phyloP scores from a whole-genome alignment of 2,888 invertebrate species.

The Orthosia gracilis region DNA sequence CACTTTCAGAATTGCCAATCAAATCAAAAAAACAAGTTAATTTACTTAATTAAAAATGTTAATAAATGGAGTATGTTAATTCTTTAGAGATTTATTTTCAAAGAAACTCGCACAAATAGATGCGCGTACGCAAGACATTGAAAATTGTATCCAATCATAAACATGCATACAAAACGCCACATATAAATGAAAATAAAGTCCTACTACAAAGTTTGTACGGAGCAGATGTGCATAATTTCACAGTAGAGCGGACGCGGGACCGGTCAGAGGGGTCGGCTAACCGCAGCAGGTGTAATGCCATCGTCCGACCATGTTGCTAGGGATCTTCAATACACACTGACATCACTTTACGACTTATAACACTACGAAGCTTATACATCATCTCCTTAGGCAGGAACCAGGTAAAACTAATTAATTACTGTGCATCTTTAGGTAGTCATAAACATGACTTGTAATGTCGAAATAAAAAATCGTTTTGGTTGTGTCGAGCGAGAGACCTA shows the following conservation, averaged over 20 bases:
- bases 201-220: constrained; percentile 64
- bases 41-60: neutral
- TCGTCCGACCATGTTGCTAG: constrained; percentile 57
- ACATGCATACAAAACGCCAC: constrained; percentile 22
- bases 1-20: neutral
- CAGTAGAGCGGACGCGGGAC: constrained; percentile 84
- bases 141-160: constrained; percentile 22
- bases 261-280: constrained; percentile 83
- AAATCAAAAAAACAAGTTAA: too few species aligned
- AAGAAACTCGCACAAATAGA: neutral
- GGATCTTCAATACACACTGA: constrained; percentile 43
- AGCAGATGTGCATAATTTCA: constrained; percentile 88
- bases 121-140: constrained; percentile 33
- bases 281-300: constrained; percentile 84
- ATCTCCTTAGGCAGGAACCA: neutral
- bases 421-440: too few species aligned
- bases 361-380: constrained; percentile 10
- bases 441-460: neutral
- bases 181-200: constrained; percentile 54
- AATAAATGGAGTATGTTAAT: neutral
- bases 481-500: constrained; percentile 5
- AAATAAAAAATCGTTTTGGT: neutral
- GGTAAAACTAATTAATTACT: neutral
- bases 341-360: constrained; percentile 24
- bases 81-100: neutral